Evolutionary conservation across 2,888 invertebrate species (phyloP), one percentile per base, ranked within the genome.

Genomic region (Nipponacmea schrenckii): DNA sequence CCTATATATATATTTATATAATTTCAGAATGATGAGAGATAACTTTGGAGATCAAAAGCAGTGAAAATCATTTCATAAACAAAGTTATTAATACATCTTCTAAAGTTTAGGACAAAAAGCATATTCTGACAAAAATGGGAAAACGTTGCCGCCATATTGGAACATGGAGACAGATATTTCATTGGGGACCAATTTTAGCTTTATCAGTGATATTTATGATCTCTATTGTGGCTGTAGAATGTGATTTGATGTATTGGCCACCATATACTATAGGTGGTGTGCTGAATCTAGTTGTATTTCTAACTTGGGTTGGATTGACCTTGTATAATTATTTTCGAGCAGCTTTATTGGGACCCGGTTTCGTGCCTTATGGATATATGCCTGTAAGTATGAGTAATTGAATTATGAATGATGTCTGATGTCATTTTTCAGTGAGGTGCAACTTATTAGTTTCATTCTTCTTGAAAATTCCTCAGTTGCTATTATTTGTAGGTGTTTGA

Each of bases 121-220:
- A 39, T 1, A 39, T 10, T 39, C 8, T 39, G 10, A 39, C 39
- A 39, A 39, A n/a, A 10, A 39, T 39, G 39, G 39, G 39, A 5
- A 39, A 10, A 39, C 8, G 39, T 8, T 39, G 39, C 39, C 27
- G 24, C 17, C 24, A 44, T 66, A 76, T 77, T 24, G 79, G 79
- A 45, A 79, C 77, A 31, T 76, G 75, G 75, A 73, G 74, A 44
- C 85, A 85, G 75, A 90, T 97, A 80, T 91, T 93, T 72, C 97
- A 97, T 88, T 97, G 96, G 96, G 98, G 97, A 69, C 97, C 98
- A 70, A 89, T 97, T 46, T 92, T 94, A 69, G 96, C 97, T 70
- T 90, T 97, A 81, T 92, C 92, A 79, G 95, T 97, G 80, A 95
- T 96, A 83, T 83, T 86, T 65, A 79, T 80, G 26, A 87, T 88